Base-by-base conservation (phyloP, 2,113 vertebrate species). In the Eubucco bourcierii region DNA sequence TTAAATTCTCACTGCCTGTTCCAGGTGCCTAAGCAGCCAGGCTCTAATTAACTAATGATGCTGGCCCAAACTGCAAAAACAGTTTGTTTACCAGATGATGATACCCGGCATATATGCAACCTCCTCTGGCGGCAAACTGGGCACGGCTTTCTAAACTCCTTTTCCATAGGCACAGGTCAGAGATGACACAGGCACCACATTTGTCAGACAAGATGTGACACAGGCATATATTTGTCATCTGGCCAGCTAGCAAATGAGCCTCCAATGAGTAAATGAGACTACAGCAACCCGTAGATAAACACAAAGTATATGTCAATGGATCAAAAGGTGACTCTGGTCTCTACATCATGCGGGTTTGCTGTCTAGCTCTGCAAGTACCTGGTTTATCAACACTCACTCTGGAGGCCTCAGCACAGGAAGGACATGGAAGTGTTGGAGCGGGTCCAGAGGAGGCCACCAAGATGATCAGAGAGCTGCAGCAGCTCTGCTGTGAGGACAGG, bases 31-130 rank as follows among this genome's bases (percentile, higher is more conserved):
- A 72, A 96, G 92, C 67, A 91, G 84, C 50, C 89, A 87, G 37
- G 46, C 77, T 88, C 96, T 97, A 95, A 97, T 96, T 95, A 95
- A 95, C 86, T 90, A 96, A 96, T 82, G 86, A 92, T 90, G 77
- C 75, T 75, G 88, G 72, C 90, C 90, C 90, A 93, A 95, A 90
- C 66, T 83, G 65, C 64, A 92, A 82, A 84, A 64, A 13, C 61
- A 34, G 58, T 83, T 89, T 94, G 79, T 93, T 91, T 94, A 94
- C 65, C 34, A 59, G 71, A 71, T 27, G 68, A 80, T 70, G 67
- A 83, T 58, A 55, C n/a, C 20, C 46, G 41, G 33, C 59, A 61
- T 68, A n/a, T 4, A 87, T 13, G n/a, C 28, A 47, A 66, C n/a
- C 47, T 60, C 28, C 44, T 76, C 89, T 53, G 66, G 70, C 68